Base-by-base conservation (phyloP, 2,113 vertebrate species). In the Micronycteris hirsuta region DNA sequence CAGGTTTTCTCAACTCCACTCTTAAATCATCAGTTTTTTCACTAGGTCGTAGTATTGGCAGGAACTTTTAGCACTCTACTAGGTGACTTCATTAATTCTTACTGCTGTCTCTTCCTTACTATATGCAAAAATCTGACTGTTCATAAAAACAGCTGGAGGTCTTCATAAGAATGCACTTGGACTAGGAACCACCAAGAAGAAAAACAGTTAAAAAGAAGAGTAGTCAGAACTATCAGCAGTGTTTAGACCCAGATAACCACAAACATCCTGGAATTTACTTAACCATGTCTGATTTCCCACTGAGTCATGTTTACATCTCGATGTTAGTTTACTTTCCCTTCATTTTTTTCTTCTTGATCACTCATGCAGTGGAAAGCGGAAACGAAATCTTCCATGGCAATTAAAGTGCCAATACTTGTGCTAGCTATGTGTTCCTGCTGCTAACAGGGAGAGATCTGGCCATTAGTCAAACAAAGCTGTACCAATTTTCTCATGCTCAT, bases 241-340 rank as follows among this genome's bases (percentile, higher is more conserved):
- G 86, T 98, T 98, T 98, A 98, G 94, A 91, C 0, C 65, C 96
- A 97, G 84, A 97, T 80, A 95, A 96, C 95, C 76, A 80, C 86
- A 98, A 97, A 94, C 84, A 96, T 97, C 96, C 96, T 96, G 93
- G 97, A 97, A 97, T 96, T 96, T 93, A 96, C 85, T 97, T 98
- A 93, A 81, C 58, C 36, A 10, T 81, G 85, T 93, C 95, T 98
- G 92, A 96, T 96, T 81, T 97, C 89, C 96, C 91, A 89, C 63
- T 95, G 89, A 98, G 88, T 98, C 76, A 68, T 97, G 87, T 97
- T 98, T 97, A 98, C 19, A 70, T 89, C 81, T 97, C 91, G 87
- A 98, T 85, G 58, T 71, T 6, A 5, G 58, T 97, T 97, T 96
- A 31, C 81, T 96, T 16, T 97, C 52, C 47, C 89, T 91, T 94